Conservation (phyloP, 2,888 invertebrate species). For the Glaucopsyche alexis region DNA sequence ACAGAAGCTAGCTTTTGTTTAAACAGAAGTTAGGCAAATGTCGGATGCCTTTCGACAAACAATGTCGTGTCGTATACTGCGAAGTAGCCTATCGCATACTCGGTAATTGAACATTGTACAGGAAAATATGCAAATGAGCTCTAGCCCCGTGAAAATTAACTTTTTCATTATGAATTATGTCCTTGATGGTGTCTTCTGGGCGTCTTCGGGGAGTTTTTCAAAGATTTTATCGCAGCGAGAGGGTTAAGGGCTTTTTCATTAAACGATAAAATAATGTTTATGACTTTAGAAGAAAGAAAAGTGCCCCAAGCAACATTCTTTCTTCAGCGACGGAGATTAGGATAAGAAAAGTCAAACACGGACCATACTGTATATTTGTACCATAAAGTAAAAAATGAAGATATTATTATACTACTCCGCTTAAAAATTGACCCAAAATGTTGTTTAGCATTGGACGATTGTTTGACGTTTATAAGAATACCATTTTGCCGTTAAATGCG, state of each 20-base stretch:
- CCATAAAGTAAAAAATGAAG: too few relatives aligned
- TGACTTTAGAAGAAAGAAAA: neutral
- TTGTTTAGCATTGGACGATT: too few relatives aligned
- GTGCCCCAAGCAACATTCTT: neutral
- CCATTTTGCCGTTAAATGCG: too few relatives aligned
- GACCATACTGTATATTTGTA: neutral
- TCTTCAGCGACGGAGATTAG: neutral
- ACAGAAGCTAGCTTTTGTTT: too few relatives aligned
- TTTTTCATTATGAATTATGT: conserved; percentile 80
- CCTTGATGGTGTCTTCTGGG: conserved; percentile 66
- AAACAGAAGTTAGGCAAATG: too few relatives aligned
- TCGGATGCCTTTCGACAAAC: neutral
- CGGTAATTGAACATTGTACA: conserved; percentile 69
- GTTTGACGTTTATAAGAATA: too few relatives aligned
- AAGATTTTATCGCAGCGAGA: conserved; percentile 62
- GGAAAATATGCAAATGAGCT: conserved; percentile 77
- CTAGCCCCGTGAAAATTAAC: conserved; percentile 72
- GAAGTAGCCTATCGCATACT: conserved; percentile 47
- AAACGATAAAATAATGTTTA: conserved; percentile 24
- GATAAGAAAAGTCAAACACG: neutral
- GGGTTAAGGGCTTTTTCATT: conserved; percentile 47
- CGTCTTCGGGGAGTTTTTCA: conserved; percentile 74
- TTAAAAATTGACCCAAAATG: too few relatives aligned
- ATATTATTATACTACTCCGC: neutral
- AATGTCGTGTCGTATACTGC: neutral